Evolutionary conservation across 2,888 invertebrate species (phyloP).

Genomic region (Hydroisotoma schaefferi): DNA sequence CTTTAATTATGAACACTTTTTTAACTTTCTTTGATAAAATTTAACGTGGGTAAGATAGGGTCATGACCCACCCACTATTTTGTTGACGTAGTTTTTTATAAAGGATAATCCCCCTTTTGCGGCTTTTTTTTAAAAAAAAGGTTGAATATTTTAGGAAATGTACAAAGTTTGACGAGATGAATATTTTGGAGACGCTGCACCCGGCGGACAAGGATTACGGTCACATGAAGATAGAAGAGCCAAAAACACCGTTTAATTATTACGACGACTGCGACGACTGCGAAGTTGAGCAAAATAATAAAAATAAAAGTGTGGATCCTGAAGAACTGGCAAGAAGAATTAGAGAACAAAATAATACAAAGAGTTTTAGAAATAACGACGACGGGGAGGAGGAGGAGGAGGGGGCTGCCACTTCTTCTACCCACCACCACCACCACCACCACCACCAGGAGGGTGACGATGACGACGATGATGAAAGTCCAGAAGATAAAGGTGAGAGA

Average conservation of each 20-base stretch:
- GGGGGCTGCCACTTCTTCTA: too few species aligned
- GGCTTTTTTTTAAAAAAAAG: too few species aligned
- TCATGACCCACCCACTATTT: too few species aligned
- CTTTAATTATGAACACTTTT: too few species aligned
- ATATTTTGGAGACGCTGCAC: conserved; percentile 95
- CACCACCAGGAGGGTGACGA: conserved; percentile 35
- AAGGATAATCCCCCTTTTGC: too few species aligned
- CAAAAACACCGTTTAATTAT: conserved; percentile 86
- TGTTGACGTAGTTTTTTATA: too few species aligned
- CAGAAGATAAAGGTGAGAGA: not conserved
- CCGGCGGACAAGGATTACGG: conserved; percentile 98
- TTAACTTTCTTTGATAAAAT: too few species aligned
- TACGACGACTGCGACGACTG: conserved; percentile 53
- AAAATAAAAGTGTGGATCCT: conserved; percentile 9
- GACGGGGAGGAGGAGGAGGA: conserved; percentile 11
- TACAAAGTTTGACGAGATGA: conserved; percentile 96
- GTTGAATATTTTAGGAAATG: conserved; percentile 52
- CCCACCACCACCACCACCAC: too few species aligned
- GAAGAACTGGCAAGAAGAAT: conserved; percentile 12
- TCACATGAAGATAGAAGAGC: conserved; percentile 97
- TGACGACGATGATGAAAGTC: conserved; percentile 27
- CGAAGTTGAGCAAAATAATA: conserved; percentile 1
- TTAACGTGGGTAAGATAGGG: too few species aligned
- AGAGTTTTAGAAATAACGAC: conserved; percentile 1
- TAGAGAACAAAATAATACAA: not conserved